These are phyloP conservation scores for Hofmannophila pseudospretella DNA, from an alignment of 2,888 invertebrate species.

Conservation along the genomic window DNA sequence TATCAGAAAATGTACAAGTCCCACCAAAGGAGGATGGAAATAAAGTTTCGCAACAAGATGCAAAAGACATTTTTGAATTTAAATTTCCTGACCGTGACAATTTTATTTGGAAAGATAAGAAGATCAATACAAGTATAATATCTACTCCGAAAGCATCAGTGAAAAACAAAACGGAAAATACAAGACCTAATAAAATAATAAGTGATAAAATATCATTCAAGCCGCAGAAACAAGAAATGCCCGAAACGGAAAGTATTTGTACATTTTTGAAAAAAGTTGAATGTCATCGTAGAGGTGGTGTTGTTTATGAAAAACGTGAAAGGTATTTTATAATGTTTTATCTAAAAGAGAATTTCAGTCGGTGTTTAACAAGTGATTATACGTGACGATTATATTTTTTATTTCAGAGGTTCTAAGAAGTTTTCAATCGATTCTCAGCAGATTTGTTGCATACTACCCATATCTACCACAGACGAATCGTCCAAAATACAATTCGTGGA, in stretches of 20 bases:
- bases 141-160: background rate
- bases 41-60: background rate
- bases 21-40: background rate
- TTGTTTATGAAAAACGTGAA: slow-evolving; percentile 29
- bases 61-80: slow-evolving; percentile 32
- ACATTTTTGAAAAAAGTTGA: slow-evolving; percentile 42
- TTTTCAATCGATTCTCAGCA: slow-evolving; percentile 18
- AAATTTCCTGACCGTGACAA: slow-evolving; percentile 33
- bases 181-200: slow-evolving; percentile 3
- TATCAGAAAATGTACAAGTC: too few relatives aligned
- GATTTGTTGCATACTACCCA: slow-evolving; percentile 47
- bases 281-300: slow-evolving; percentile 40
- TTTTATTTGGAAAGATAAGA: slow-evolving; percentile 12
- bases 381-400: background rate
- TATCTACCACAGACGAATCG: slow-evolving; percentile 18
- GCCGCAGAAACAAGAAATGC: slow-evolving; percentile 10
- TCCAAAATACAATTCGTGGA: slow-evolving; percentile 32
- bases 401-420: slow-evolving; percentile 11
- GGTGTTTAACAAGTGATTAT: too few relatives aligned
- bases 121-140: background rate
- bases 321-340: too few relatives aligned
- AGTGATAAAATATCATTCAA: slow-evolving; percentile 22
- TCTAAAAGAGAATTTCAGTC: too few relatives aligned
- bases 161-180: slow-evolving; percentile 3
- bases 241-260: slow-evolving; percentile 42